Percentiles rank a stretch among this genome's conserved stretches.
Evolutionary conservation across 2,113 vertebrate species (phyloP).

Genomic region (Rhegmatorhina hoffmannsi): DNA sequence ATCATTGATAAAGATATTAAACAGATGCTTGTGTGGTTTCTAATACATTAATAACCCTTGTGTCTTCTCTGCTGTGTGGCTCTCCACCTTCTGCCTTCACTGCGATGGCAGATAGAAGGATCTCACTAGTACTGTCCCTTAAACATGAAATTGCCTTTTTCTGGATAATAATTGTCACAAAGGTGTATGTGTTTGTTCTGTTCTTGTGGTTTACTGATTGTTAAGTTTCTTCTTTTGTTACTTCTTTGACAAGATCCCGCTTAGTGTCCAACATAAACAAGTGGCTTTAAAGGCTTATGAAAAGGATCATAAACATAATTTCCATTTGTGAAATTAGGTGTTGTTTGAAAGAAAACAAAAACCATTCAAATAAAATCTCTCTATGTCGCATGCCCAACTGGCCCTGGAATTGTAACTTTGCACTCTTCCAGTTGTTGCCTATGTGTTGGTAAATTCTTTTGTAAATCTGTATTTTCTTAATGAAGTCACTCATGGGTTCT

Average conservation of each 20-base stretch:
- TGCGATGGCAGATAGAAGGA: not conserved
- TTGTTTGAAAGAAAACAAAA: constrained; percentile 39
- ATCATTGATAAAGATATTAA: not conserved
- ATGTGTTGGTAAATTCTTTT: constrained; percentile 18
- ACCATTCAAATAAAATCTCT: not conserved
- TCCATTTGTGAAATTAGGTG: not conserved
- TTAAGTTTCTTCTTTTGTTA: constrained; percentile 38
- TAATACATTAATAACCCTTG: not conserved
- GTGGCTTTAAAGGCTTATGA: constrained; percentile 57
- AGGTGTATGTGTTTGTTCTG: constrained; percentile 36
- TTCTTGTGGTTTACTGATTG: constrained; percentile 43
- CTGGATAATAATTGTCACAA: constrained; percentile 35
- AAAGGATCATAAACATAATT: constrained; percentile 65
- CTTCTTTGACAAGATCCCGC: constrained; percentile 28
- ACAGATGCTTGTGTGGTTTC: not conserved
- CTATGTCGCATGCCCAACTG: not conserved
- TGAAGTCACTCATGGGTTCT: constrained; percentile 40
- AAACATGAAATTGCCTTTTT: not conserved
- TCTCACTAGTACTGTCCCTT: not conserved
- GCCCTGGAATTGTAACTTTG: not conserved
- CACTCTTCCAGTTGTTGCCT: not conserved
- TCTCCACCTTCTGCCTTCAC: not conserved
- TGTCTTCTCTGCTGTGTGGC: not conserved
- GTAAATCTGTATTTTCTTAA: constrained; percentile 54
- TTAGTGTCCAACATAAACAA: constrained; percentile 63